Evolutionary conservation across 2,113 vertebrate species (phyloP), one percentile per base, ranked within the genome.

Genomic region (Siniperca knerii): DNA sequence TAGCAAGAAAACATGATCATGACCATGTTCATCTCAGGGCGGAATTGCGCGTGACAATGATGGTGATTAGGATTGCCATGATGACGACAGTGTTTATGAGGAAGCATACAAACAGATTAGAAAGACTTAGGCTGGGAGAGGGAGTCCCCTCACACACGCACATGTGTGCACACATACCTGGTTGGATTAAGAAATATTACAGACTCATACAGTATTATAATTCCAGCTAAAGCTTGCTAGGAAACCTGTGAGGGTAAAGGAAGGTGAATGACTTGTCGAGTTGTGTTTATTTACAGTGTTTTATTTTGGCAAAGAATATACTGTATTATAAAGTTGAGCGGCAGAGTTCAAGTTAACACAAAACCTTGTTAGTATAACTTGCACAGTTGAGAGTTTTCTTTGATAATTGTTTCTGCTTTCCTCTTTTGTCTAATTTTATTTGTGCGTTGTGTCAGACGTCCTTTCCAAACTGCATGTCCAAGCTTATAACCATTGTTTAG

Each of bases 51-150:
- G 57, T 89, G 89, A 92, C 79, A 83, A 80, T 68, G 70, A 82
- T 72, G 70, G 78, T 46, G 85, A 91, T 92, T 90, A 90, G 81
- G 90, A 93, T 92, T 87, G 82, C 76, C 70, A 29, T 46, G 75
- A 89, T 94, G 94, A 94, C 85, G 90, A 64, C 82, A 52, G 75
- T 33, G 29, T 69, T 78, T 83, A 89, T 84, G 75, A 82, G 84
- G 54, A 89, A 62, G 79, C 81, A 60, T 67, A 79, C 65, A 86
- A 87, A 87, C 46, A 80, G 93, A 89, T 94, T 93, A 94, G 75
- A 40, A 68, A 55, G 78, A 71, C 67, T 94, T 91, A 92, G 71
- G 16, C 50, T 67, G 16, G 29, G 57, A 81, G 82, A 89, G 91
- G 92, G 92, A 93, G 84, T 91, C 83, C 91, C 90, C 85, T 52